Percentiles rank a stretch among this genome's conserved stretches.
These are phyloP conservation scores for Xanthorhoe spadicearia DNA, from an alignment of 2,888 invertebrate species.

Conservation along the genomic window DNA sequence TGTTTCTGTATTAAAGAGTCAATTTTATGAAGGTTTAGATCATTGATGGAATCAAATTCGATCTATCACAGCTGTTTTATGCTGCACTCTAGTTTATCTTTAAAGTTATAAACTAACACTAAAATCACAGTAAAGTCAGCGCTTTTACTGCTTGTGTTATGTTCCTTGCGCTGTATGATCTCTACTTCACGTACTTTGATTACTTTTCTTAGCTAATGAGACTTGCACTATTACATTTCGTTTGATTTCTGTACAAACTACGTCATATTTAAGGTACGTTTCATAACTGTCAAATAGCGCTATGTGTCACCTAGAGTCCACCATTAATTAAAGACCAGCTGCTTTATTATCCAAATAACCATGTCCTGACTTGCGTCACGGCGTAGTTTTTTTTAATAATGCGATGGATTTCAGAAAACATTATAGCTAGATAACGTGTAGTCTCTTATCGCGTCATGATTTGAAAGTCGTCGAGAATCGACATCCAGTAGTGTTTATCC, in stretches of 20 bases:
- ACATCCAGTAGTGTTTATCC: no score
- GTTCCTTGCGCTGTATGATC: conserved; percentile 22
- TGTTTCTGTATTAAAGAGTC: conserved; percentile 22
- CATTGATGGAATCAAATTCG: conserved; percentile 39
- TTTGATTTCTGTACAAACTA: neutral
- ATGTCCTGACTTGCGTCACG: no score
- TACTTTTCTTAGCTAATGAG: neutral
- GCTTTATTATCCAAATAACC: no score
- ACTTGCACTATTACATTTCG: neutral
- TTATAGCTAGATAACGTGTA: no score
- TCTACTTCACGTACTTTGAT: neutral
- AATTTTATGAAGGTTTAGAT: conserved; percentile 24
- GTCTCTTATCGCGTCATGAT: no score
- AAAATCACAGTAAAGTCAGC: conserved; percentile 41
- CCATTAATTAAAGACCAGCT: no score
- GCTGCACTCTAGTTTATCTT: conserved; percentile 41
- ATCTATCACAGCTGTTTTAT: conserved; percentile 40
- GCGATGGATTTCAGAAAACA: no score
- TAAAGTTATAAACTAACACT: conserved; percentile 42
- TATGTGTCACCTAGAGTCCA: no score
- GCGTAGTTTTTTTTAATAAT: no score
- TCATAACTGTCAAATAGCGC: no score
- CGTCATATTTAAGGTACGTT: neutral
- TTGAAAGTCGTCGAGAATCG: no score
- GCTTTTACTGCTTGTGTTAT: conserved; percentile 38